Evolutionary conservation across 1,140 invertebrate species (phyloP).

Genomic region (Trichonephila inaurata): DNA sequence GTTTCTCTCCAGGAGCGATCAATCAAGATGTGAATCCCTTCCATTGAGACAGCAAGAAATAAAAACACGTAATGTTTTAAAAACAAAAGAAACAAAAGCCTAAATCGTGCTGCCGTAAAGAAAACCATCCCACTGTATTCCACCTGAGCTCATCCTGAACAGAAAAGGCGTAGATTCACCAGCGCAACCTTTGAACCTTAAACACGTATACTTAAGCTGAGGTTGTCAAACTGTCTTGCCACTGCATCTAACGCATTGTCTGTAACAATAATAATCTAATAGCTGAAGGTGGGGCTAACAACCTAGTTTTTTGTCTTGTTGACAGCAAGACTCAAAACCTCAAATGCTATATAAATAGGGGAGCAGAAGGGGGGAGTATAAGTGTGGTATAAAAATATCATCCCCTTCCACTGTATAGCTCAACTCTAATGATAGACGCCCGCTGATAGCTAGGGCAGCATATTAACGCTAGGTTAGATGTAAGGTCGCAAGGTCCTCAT

Average conservation of each 20-base stretch:
- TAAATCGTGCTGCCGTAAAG: slow-evolving; percentile 12
- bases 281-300: slow-evolving; percentile 56
- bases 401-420: slow-evolving; percentile 19
- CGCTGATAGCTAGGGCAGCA: slow-evolving; percentile 56
- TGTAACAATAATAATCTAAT: slow-evolving; percentile 69
- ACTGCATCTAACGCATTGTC: slow-evolving; percentile 69
- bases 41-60: background rate
- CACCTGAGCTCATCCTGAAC: slow-evolving; percentile 30
- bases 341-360: slow-evolving; percentile 60
- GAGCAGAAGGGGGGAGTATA: background rate
- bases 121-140: slow-evolving; percentile 14
- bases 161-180: slow-evolving; percentile 35
- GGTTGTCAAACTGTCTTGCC: slow-evolving; percentile 71
- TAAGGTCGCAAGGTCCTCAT: slow-evolving; percentile 55
- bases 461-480: slow-evolving; percentile 69
- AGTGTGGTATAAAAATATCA: slow-evolving; percentile 59
- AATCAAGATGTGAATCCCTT: background rate
- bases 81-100: background rate
- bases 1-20: background rate
- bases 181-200: slow-evolving; percentile 28
- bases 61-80: slow-evolving; percentile 23
- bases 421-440: slow-evolving; percentile 58
- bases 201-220: slow-evolving; percentile 43
- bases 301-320: slow-evolving; percentile 48
- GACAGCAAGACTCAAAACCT: slow-evolving; percentile 52